phyloP scores from a whole-genome alignment of 2,113 vertebrate genomes.

The Pangasianodon hypophthalmus region DNA sequence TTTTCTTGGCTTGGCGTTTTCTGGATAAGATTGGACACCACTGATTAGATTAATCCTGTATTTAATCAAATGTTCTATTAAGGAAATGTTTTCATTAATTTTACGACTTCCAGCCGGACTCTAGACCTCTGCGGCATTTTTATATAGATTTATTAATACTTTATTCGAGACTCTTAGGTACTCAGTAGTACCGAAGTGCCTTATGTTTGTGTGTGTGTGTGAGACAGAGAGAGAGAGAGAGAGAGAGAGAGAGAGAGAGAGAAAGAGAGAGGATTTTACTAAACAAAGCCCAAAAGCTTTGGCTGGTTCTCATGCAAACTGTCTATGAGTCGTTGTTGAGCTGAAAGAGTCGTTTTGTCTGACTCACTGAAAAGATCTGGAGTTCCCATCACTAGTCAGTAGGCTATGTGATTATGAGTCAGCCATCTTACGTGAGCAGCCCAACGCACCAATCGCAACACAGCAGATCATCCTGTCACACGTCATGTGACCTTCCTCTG shows the following conservation, averaged over 20 bases:
- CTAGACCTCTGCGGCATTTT: no score
- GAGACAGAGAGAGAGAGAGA: no score
- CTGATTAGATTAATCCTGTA: not conserved
- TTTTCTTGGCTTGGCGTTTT: no score
- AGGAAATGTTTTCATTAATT: not conserved
- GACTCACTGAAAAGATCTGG: not conserved
- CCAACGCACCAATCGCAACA: not conserved
- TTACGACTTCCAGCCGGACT: no score
- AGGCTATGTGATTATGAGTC: not conserved
- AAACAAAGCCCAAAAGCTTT: not conserved
- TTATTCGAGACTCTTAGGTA: no score
- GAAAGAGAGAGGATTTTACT: not conserved
- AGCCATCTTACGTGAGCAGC: not conserved
- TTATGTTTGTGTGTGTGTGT: no score
- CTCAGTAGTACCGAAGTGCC: no score
- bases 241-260: no score
- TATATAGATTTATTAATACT: no score
- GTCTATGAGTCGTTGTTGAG: not conserved
- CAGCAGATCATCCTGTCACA: not conserved
- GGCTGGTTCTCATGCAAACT: not conserved
- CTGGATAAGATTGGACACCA: no score
- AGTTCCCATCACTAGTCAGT: not conserved
- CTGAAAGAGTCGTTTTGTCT: not conserved
- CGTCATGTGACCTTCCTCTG: not conserved
- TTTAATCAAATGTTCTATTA: not conserved